These are phyloP conservation scores for Drosophila willistoni DNA, from an alignment of 1,140 invertebrate species.

Conservation along the genomic window DNA sequence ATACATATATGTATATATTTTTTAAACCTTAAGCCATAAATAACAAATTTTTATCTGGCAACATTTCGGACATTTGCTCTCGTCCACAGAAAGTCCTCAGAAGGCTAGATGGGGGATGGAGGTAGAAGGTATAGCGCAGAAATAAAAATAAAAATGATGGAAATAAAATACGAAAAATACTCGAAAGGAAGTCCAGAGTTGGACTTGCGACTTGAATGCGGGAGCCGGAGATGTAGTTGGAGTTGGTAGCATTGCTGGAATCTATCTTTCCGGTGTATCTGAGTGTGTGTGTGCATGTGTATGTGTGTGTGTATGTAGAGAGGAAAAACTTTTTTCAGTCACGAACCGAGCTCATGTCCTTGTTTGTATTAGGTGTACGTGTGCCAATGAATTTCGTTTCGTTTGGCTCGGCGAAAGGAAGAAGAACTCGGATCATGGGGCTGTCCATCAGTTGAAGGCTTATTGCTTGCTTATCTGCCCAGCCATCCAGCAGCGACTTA, in stretches of 20 bases:
- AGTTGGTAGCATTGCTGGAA: constrained; percentile 35
- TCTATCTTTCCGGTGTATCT: constrained; percentile 19
- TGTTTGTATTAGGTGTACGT: constrained; percentile 80
- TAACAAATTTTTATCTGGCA: constrained; percentile 67
- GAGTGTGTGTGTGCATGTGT: constrained; percentile 13
- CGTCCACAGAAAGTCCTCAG: not conserved
- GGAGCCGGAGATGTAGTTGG: not conserved
- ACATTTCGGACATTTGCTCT: constrained; percentile 64
- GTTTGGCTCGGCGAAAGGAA: not conserved
- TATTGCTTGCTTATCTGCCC: constrained; percentile 69
- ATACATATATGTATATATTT: not conserved
- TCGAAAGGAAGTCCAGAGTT: constrained; percentile 24
- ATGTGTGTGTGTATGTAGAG: constrained; percentile 19
- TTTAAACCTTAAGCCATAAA: constrained; percentile 61
- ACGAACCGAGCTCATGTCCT: constrained; percentile 77
- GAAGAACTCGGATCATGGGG: constrained; percentile 26
- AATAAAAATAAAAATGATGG: constrained; percentile 75
- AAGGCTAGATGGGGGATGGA: constrained; percentile 16
- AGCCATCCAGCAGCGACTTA: constrained; percentile 56
- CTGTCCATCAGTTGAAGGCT: constrained; percentile 74
- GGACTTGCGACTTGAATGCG: not conserved
- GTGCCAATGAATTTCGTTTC: constrained; percentile 70
- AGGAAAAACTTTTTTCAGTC: constrained; percentile 75
- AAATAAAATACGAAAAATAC: constrained; percentile 78
- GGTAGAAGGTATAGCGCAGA: constrained; percentile 25